Base-by-base conservation (phyloP, 2,797 vertebrate genomes). In the Notamacropus eugenii region DNA sequence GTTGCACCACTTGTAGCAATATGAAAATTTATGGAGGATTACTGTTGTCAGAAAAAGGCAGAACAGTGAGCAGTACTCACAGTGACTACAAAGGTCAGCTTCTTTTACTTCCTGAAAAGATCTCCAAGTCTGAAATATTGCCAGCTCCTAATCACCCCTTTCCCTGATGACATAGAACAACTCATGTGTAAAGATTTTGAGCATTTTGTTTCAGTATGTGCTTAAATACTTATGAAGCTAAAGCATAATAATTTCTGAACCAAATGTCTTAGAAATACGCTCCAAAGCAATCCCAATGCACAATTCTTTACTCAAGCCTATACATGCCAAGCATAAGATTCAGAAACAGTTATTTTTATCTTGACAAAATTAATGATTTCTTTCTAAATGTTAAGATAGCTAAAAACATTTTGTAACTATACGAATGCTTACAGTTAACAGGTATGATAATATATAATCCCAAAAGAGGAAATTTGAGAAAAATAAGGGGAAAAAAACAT, bases 361-460 rank as follows among this genome's bases (percentile, higher is more conserved):
- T 90, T 50, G 52, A 40, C 11, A 90, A 46, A 92, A 52, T 93
- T 46, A 27, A 92, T 31, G 4, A 34, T 46, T 92, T 92, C 67
- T 94, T 94, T 92, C 50, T 82, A 93, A 91, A 95, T 50, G 82
- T 62, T 82, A n/a, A 62, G n/a, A 74, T 94, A 40, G 74, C 56
- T 52, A 40, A 31, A 91, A 93, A 90, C 54, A 54, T 94, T 82
- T 54, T 31, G 54, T 56, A 90, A 13, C 14, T 1, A n/a, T 52
- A 92, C 56, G 14, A 2, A 28, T 54, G 40, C 56, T 92, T 67
- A 12, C 28, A 57, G 55, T 28, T 57, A 90, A 28, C 19, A 91
- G 54, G 31, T 93, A 50, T 87, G 54, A 54, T 57, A 59, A 92
- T 54, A n/a, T 56, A 58, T 93, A 56, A 67, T 4, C 6, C 59